Base-by-base conservation (phyloP, 2,797 vertebrate species). In the Sebastes umbrosus region DNA sequence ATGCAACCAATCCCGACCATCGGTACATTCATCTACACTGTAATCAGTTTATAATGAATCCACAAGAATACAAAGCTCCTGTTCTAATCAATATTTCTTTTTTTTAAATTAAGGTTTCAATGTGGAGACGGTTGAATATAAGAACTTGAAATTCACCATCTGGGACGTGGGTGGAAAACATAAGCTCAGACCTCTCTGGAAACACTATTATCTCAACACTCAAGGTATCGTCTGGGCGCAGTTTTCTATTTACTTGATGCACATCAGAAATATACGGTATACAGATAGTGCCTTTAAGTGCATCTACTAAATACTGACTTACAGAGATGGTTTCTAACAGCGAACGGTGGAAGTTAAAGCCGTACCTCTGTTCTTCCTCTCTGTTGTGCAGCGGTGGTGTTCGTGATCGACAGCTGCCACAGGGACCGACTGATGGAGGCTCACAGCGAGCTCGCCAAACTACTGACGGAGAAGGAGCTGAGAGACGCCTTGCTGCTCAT, bases 1-100 rank as follows among this genome's bases (percentile, higher is more conserved):
- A 99, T 99, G 98, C 98, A 99, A 79, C 98, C 98, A 55, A 99
- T 99, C 92, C 98, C 98, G 29, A 99, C 98, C 78, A 99, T 99
- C 89, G 98, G 98, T 99, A 94, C 90, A 80, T 90, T 2, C 64
- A 29, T 24, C 1, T 12, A 8, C 8, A 24, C 14, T 10, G 1
- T 57, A 4, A n/a, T 3, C 12, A 4, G 18, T 2, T 20, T 1
- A 27, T 20, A 18, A 52, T 16, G 24, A 46, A 31, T 4, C 43
- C 34, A 57, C 22, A 10, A 2, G 7, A 32, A 43, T 1, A 25
- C 10, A 5, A n/a, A 0, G 24, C n/a, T 24, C 2, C 5, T 18
- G 9, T 20, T 25, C 4, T 25, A 0, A n/a, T 55, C 11, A 52
- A n/a, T 32, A 11, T 71, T 55, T 90, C 43, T 90, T 57, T 11